A percentile compares a stretch with the other conserved stretches of the same genome.
These are phyloP conservation scores for Stigmatopora argus DNA, from an alignment of 2,113 vertebrate genomes.

Conservation along the genomic window DNA sequence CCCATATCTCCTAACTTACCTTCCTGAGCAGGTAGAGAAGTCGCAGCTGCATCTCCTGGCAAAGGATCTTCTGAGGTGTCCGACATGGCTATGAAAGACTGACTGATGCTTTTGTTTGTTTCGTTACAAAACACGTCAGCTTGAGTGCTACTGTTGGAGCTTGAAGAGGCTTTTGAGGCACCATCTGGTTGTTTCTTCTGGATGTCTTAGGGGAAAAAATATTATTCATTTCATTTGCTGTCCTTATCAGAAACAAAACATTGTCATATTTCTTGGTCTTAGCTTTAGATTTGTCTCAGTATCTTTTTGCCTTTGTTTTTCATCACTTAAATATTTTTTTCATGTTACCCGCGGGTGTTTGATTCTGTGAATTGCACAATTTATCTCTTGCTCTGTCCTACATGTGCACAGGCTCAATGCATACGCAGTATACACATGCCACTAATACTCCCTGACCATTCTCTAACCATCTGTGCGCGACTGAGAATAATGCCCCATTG, in stretches of 20 bases:
- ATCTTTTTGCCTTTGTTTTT: no score
- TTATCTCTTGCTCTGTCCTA: no score
- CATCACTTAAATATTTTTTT: no score
- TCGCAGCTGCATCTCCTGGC: constrained; percentile 78
- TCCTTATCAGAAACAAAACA: neutral
- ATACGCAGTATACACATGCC: no score
- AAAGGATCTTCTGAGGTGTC: constrained; percentile 80
- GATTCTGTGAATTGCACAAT: no score
- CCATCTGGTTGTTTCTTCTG: constrained; percentile 92
- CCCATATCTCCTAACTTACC: constrained; percentile 69
- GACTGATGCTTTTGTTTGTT: constrained; percentile 85
- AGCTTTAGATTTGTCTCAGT: no score
- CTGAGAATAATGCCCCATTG: no score
- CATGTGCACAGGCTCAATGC: no score
- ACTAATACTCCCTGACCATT: no score
- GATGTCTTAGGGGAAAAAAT: constrained; percentile 74
- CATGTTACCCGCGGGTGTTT: no score
- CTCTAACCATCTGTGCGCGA: no score
- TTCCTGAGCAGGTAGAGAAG: constrained; percentile 82
- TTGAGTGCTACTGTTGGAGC: constrained; percentile 84
- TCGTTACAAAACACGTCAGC: constrained; percentile 90
- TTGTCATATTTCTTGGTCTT: no score
- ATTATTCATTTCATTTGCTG: neutral
- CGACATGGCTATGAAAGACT: constrained; percentile 79
- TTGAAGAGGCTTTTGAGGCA: constrained; percentile 84